Percentiles rank a stretch among this genome's conserved stretches.
Conservation (phyloP, 2,888 invertebrate genomes). For the Tenthredo livida region DNA sequence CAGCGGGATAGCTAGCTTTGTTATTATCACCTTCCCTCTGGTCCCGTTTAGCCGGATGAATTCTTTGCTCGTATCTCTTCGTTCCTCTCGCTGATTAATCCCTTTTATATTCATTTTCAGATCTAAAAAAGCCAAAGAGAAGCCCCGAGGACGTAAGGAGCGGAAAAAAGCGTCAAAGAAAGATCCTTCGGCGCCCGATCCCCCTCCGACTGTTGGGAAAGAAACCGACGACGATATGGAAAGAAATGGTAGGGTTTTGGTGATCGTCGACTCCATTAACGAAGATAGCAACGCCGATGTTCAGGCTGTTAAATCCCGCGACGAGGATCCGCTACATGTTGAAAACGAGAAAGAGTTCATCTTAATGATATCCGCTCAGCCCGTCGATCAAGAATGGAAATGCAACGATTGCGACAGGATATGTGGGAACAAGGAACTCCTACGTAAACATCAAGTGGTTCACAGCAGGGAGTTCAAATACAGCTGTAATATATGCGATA, state of each 20-base stretch:
- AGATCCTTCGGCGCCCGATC: background rate
- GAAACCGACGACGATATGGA: background rate
- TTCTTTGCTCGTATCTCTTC: background rate
- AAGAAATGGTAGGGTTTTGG: slow-evolving; percentile 9
- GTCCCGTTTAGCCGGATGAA: background rate
- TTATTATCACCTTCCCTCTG: slow-evolving; percentile 7
- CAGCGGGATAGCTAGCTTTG: background rate
- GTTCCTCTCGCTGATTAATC: slow-evolving; percentile 19
- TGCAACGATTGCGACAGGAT: slow-evolving; percentile 80
- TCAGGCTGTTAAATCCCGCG: background rate
- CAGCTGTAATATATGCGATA: slow-evolving; percentile 79
- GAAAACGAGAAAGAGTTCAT: background rate
- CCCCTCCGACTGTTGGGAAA: background rate
- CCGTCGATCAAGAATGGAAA: slow-evolving; percentile 71
- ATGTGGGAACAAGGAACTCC: slow-evolving; percentile 78
- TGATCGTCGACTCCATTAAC: background rate
- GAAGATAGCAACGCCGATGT: background rate
- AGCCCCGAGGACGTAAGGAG: background rate
- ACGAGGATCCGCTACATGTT: slow-evolving; percentile 9
- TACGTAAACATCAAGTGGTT: slow-evolving; percentile 80
- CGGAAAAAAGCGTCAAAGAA: background rate
- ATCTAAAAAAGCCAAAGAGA: slow-evolving; percentile 24
- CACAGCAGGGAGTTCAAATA: slow-evolving; percentile 80
- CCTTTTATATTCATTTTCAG: slow-evolving; percentile 40
- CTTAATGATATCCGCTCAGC: background rate